Conservation (phyloP, 2,888 invertebrate species). For the Drosophila quinaria region DNA sequence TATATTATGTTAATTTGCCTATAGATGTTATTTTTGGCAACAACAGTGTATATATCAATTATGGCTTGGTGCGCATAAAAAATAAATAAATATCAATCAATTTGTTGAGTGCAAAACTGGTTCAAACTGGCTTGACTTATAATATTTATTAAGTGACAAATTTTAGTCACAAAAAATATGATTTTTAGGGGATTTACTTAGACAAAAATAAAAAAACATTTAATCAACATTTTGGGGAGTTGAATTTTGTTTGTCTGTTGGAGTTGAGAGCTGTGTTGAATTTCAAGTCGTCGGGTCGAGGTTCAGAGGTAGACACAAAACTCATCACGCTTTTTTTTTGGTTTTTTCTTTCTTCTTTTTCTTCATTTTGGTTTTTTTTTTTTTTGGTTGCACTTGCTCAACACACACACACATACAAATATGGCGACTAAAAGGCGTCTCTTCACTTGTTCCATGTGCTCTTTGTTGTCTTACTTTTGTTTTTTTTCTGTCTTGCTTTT, state of each 20-base stretch:
- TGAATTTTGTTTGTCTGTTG: conserved; percentile 2
- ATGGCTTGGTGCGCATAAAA: conserved; percentile 7
- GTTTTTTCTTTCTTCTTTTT: conserved; percentile 16
- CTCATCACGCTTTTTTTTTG: not conserved
- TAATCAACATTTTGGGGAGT: not conserved
- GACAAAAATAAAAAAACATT: not conserved
- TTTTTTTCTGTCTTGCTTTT: conserved; percentile 5
- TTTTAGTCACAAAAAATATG: conserved; percentile 3
- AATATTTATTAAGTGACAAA: conserved; percentile 1
- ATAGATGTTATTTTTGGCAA: not conserved
- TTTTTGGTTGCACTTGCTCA: conserved; percentile 48
- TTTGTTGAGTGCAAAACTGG: conserved; percentile 9
- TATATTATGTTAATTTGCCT: not conserved
- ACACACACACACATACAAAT: conserved; percentile 29
- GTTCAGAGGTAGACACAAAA: conserved; percentile 48
- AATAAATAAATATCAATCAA: conserved; percentile 6
- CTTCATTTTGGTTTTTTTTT: too few species aligned
- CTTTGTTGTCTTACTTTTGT: conserved; percentile 31
- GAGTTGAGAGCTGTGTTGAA: conserved; percentile 6
- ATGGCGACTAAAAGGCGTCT: conserved; percentile 45
- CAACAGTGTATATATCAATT: conserved; percentile 2
- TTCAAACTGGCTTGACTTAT: conserved; percentile 1
- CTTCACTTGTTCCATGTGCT: conserved; percentile 55
- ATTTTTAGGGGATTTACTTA: not conserved
- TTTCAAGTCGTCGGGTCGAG: conserved; percentile 31